These are phyloP conservation scores for Coccyzus lansbergi DNA, from an alignment of 2,797 vertebrate genomes.

Conservation along the genomic window DNA sequence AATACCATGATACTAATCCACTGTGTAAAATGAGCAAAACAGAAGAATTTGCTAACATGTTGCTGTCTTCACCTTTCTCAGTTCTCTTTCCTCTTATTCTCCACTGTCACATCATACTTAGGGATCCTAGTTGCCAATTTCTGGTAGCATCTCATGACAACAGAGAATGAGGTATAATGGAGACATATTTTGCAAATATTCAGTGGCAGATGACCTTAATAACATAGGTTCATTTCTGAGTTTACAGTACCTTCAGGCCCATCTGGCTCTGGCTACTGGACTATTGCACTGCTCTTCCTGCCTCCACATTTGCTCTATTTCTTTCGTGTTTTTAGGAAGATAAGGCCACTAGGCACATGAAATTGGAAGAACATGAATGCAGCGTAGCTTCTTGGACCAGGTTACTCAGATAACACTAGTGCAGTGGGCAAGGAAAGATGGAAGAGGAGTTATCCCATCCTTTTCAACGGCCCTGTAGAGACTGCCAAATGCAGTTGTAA, in stretches of 20 bases:
- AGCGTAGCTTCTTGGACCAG: rapidly evolving
- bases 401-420: rapidly evolving
- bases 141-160: not conserved
- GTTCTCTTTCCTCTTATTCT: not conserved
- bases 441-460: rapidly evolving
- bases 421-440: not conserved
- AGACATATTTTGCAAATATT: not conserved
- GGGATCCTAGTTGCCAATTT: not conserved
- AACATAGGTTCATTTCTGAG: not conserved
- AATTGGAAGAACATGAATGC: not conserved
- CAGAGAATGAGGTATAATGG: not conserved
- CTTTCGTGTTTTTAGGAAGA: not conserved
- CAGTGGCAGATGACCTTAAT: not conserved
- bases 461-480: not conserved
- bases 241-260: not conserved
- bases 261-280: not conserved
- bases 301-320: not conserved
- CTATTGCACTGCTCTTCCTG: not conserved
- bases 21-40: not conserved
- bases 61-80: not conserved
- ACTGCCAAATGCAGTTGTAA: not conserved
- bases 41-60: not conserved
- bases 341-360: not conserved
- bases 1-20: not conserved
- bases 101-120: too few relatives aligned